Evolutionary conservation across 2,113 vertebrate species (phyloP), one percentile per base, ranked within the genome.

Genomic region (zebrafish (Danio rerio)): DNA sequence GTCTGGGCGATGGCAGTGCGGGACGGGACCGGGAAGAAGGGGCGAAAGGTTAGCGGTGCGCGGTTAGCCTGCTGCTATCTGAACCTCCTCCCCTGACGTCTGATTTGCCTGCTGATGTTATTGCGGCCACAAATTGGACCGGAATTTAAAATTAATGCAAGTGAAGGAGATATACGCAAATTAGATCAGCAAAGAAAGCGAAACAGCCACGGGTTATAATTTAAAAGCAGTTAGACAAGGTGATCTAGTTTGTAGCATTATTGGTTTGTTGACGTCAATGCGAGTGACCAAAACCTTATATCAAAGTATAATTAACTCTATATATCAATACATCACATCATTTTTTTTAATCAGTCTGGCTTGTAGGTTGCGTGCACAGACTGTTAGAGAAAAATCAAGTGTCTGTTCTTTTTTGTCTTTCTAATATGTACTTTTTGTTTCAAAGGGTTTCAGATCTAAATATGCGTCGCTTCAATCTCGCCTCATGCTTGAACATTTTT

Each of bases 111-210:
- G 56, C 71, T 68, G 63, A 71, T 47, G 31, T 85, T 83, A 83
- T 78, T 81, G 77, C 73, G 53, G 55, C 31, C 78, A 49, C 73
- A 85, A 85, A 85, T 87, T 87, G 68, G 81, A 81, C 71, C 83
- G 78, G 45, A 50, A 81, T 78, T 85, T 85, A 7, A 80, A 77
- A 80, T 87, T 18, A 77, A 82, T 52, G 63, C 70, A 56, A 78
- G 59, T 58, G 56, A 68, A 72, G 31, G 71, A 80, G 62, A 80
- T 71, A 81, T 80, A 68, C 58, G 71, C 71, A 73, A 85, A 87
- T 85, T 78, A 81, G 83, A 87, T 85, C 66, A 53, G 83, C 81
- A 58, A 47, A 61, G 63, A 71, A 43, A 52, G 11, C 49, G 18
- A 31, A 81, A 83, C 72, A 75, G 59, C 81, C 85, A 65, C 5